phyloP scores from a whole-genome alignment of 2,888 invertebrate genomes.

The Cheilosia impressa region DNA sequence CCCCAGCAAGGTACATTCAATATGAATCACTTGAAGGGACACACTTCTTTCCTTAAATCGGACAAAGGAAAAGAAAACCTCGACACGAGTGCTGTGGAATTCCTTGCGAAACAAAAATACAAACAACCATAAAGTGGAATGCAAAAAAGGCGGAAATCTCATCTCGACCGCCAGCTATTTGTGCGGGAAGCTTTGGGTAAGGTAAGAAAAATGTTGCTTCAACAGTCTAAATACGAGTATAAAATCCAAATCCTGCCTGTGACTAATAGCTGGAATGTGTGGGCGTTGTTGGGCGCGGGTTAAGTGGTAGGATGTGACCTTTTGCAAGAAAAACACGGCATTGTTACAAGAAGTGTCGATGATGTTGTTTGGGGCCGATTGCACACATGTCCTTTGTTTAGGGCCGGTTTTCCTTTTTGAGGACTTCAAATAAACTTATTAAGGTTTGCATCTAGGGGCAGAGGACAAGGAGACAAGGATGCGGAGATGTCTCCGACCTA shows the following conservation, averaged over 20 bases:
- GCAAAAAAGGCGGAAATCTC: constrained; percentile 1
- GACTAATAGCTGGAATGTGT: too few species aligned
- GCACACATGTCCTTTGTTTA: constrained; percentile 25
- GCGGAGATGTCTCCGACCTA: constrained; percentile 3
- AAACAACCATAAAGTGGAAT: not conserved
- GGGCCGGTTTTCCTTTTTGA: not conserved
- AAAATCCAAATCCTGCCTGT: constrained; percentile 25
- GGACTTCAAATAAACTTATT: not conserved
- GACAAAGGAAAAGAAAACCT: not conserved
- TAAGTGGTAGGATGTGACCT: constrained; percentile 17
- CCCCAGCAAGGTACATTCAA: not conserved
- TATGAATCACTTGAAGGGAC: not conserved
- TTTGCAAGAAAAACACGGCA: constrained; percentile 2
- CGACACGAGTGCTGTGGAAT: too few species aligned
- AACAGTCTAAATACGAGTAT: constrained; percentile 7
- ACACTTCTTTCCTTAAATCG: too few species aligned
- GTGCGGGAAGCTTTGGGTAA: not conserved
- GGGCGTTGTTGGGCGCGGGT: not conserved
- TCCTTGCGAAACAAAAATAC: not conserved
- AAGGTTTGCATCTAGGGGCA: not conserved
- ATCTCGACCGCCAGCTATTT: not conserved
- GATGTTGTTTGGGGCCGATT: constrained; percentile 38
- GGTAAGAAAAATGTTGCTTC: constrained; percentile 24
- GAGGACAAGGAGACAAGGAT: not conserved
- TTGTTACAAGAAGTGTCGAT: constrained; percentile 3